Percentiles rank a stretch among this genome's conserved stretches.
Evolutionary conservation across 2,797 vertebrate genomes (phyloP).

Genomic region (Microctenopoma stevenorrisi): DNA sequence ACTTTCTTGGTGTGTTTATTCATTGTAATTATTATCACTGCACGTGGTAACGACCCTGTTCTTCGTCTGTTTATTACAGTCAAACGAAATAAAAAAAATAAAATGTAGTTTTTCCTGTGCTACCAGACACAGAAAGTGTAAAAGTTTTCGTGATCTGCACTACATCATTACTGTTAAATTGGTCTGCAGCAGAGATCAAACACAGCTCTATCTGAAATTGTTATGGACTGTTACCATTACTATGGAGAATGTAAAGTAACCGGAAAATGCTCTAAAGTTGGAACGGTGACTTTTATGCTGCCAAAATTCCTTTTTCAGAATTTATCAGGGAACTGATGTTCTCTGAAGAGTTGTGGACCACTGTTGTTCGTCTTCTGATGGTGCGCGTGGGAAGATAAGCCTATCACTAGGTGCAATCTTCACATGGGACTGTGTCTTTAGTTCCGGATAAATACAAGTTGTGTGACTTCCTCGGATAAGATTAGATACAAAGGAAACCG

Average conservation of each 20-base stretch:
- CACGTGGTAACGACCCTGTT: conserved; percentile 1
- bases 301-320: conserved; percentile 5
- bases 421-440: conserved; percentile 60
- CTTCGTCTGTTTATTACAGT: conserved; percentile 13
- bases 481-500: conserved; percentile 75
- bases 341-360: conserved; percentile 39
- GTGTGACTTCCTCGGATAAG: conserved; percentile 71
- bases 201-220: conserved; percentile 19
- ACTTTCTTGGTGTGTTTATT: neutral
- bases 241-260: conserved; percentile 9
- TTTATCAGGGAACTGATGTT: conserved; percentile 32
- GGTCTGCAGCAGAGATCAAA: conserved; percentile 18
- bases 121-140: conserved; percentile 21
- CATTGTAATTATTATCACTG: neutral
- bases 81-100: conserved; percentile 26
- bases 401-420: conserved; percentile 57
- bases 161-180: conserved; percentile 28
- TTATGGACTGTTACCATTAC: conserved; percentile 38
- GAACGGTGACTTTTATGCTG: conserved; percentile 19
- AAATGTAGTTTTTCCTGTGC: conserved; percentile 29
- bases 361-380: conserved; percentile 46
- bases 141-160: conserved; percentile 23
- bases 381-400: conserved; percentile 48
- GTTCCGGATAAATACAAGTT: conserved; percentile 75
- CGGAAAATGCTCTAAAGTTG: conserved; percentile 16